phyloP scores from a whole-genome alignment of 2,113 vertebrate genomes.

The Leucosticte australis region DNA sequence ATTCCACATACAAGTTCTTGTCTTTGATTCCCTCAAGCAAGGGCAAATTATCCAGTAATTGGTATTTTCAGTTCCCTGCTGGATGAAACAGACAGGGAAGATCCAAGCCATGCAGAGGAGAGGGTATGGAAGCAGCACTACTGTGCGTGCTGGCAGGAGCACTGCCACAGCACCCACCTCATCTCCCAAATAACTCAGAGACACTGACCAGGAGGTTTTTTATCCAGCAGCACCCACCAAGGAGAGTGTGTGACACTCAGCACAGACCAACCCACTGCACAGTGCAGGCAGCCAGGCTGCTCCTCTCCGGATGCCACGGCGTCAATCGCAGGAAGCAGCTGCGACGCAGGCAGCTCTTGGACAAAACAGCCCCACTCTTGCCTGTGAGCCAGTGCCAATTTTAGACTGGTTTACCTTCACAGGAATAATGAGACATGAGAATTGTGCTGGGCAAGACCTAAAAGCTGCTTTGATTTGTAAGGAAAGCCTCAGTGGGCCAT shows the following conservation, averaged over 20 bases:
- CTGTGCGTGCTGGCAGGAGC: slow-evolving; percentile 14
- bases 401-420: slow-evolving; percentile 5
- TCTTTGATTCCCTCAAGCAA: background rate
- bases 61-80: background rate
- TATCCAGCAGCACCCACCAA: slow-evolving; percentile 15
- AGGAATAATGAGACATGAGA: background rate
- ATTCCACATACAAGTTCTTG: background rate
- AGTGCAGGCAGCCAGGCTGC: slow-evolving; percentile 27
- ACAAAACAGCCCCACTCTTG: background rate
- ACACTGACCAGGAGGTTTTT: slow-evolving; percentile 60
- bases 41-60: background rate
- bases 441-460: background rate
- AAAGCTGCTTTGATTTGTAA: background rate
- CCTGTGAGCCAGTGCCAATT: background rate
- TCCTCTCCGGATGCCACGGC: slow-evolving; percentile 36
- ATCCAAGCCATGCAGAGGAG: background rate
- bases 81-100: background rate
- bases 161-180: slow-evolving; percentile 65
- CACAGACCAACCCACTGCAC: slow-evolving; percentile 21
- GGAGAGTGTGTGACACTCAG: background rate
- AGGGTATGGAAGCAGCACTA: slow-evolving; percentile 40
- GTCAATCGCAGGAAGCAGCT: slow-evolving; percentile 70
- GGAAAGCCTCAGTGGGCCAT: rapidly evolving
- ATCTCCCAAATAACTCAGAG: slow-evolving; percentile 69
- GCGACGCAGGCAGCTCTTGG: background rate